Base-by-base conservation (phyloP, 2,888 invertebrate genomes). In the Tipula helvola region DNA sequence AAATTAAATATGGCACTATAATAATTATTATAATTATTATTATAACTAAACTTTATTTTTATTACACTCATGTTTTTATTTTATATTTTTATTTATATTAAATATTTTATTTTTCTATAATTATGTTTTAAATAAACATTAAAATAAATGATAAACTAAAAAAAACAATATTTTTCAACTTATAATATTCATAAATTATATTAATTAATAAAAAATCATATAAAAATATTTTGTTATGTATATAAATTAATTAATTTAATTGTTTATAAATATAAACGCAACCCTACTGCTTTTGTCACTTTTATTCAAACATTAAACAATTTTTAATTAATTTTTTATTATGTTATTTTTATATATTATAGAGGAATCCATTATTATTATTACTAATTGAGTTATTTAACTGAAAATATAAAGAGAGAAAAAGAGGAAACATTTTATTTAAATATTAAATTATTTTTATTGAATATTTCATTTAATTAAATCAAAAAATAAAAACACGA, bases 11-110 rank as follows among this genome's bases (percentile, higher is more conserved):
- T 39, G 41, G 84, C 84, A 84, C 84, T 84, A 84, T n/a, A 84
- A 84, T 41, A n/a, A 8, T 39, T 39, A 84, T 84, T 36, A 83
- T 83, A 36, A 83, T 36, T 36, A 83, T 36, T 36, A 83, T 36
- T 41, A 84, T 16, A 84, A 84, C 41, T 39, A 41, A 13, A 39
- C n/a, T 84, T 84, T 36, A 39, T 39, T 16, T 84, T 84, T 13
- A 84, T 84, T 84, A 84, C 39, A 84, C 84, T 84, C 84, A 84
- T 84, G 84, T 84, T 84, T 84, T 39, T 41, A 16, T 39, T 36
- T 3, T 84, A n/a, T 84, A n/a, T 84, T 36, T 84, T 84, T 39
- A 8, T n/a, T 83, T 12, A 18, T 39, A 18, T 28, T 28, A 36
- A 13, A 36, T 12, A 36, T 83, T 83, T 36, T 83, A 83, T 8